Percentiles rank a stretch among this genome's conserved stretches.
phyloP scores from a whole-genome alignment of 1,140 invertebrate species.

The Aphelenchoides avenae region DNA sequence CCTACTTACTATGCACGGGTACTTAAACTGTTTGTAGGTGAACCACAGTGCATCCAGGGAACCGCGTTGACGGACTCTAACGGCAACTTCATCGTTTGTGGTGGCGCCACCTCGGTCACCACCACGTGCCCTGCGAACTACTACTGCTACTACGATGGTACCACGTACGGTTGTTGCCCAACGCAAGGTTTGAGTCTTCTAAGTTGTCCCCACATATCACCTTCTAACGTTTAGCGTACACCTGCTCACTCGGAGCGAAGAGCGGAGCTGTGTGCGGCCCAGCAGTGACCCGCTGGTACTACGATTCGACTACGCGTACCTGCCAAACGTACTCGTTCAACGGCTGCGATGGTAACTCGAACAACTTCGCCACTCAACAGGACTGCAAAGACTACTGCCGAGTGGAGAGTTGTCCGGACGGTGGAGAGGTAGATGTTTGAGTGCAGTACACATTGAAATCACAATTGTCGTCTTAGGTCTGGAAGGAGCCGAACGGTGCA shows the following conservation, averaged over 20 bases:
- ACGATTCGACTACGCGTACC: conserved; percentile 54
- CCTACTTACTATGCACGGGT: conserved; percentile 1
- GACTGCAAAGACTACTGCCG: conserved; percentile 56
- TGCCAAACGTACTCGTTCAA: conserved; percentile 59
- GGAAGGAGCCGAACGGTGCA: conserved; percentile 58
- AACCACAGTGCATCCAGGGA: conserved; percentile 56
- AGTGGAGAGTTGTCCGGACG: conserved; percentile 57
- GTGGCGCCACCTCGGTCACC: conserved; percentile 46
- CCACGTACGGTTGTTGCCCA: conserved; percentile 57
- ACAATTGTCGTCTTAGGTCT: conserved; percentile 35
- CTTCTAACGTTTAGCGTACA: conserved; percentile 49
- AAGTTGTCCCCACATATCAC: conserved; percentile 10
- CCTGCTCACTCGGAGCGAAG: conserved; percentile 56
- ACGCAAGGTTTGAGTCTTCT: conserved; percentile 54
- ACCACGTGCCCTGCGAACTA: conserved; percentile 59
- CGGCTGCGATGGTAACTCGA: conserved; percentile 59
- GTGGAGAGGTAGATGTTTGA: conserved; percentile 50
- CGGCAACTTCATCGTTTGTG: conserved; percentile 59
- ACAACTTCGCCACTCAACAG: conserved; percentile 57
- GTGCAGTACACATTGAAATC: neutral
- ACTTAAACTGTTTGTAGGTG: conserved; percentile 24
- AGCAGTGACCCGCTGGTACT: conserved; percentile 57
- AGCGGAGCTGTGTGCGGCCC: conserved; percentile 55
- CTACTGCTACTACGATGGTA: conserved; percentile 59
- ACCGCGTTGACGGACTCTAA: conserved; percentile 57